These are phyloP conservation scores for Xanthorhoe designata DNA, from an alignment of 2,888 invertebrate species.

Conservation along the genomic window DNA sequence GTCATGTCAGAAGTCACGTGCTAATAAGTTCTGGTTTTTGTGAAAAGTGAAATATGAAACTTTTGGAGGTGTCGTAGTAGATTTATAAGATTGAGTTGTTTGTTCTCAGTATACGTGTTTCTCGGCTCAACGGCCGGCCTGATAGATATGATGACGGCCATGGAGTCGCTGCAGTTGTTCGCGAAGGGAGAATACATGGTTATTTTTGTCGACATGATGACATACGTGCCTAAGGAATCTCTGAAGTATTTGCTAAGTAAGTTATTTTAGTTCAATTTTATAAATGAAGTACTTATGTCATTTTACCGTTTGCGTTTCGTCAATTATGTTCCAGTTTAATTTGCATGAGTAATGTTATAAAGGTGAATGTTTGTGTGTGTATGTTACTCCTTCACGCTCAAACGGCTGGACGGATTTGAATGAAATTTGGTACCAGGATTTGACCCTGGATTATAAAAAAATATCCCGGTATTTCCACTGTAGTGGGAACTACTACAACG, in stretches of 20 bases:
- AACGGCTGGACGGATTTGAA: too few relatives aligned
- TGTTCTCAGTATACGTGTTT: slow-evolving; percentile 95
- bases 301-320: neutral
- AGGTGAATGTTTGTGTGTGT: too few relatives aligned
- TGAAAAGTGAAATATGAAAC: too few relatives aligned
- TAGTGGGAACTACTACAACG: too few relatives aligned
- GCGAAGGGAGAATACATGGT: slow-evolving; percentile 97
- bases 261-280: slow-evolving; percentile 55
- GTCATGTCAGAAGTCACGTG: too few relatives aligned
- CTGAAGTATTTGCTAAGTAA: slow-evolving; percentile 93
- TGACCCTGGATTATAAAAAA: too few relatives aligned
- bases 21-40: too few relatives aligned
- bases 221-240: slow-evolving; percentile 90
- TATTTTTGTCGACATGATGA: slow-evolving; percentile 96
- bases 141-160: slow-evolving; percentile 95
- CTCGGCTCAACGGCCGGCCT: slow-evolving; percentile 94
- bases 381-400: too few relatives aligned
- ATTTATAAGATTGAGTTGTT: neutral
- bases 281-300: neutral
- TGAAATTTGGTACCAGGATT: too few relatives aligned
- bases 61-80: too few relatives aligned
- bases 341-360: neutral
- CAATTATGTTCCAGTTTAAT: neutral
- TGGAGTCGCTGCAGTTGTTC: slow-evolving; percentile 95
- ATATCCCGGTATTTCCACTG: too few relatives aligned